Percentiles rank a stretch among this genome's conserved stretches.
phyloP scores from a whole-genome alignment of 1,140 invertebrate genomes.

The Lepidurus packardi region DNA sequence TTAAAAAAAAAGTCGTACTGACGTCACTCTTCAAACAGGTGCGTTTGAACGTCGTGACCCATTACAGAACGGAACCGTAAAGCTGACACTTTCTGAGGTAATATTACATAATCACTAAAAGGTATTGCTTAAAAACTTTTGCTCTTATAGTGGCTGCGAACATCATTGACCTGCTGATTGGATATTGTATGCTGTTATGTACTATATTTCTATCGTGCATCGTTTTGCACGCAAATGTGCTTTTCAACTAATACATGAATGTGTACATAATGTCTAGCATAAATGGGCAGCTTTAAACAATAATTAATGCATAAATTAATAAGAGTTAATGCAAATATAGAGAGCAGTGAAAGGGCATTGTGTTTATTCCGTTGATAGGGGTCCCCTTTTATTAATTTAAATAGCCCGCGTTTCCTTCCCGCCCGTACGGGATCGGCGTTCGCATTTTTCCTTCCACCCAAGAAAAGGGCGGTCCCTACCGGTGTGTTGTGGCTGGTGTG shows the following conservation, averaged over 20 bases:
- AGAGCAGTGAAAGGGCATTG: background rate
- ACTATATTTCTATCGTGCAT: background rate
- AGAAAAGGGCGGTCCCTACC: constrained; percentile 12
- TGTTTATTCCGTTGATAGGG: background rate
- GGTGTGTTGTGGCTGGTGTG: constrained; percentile 13
- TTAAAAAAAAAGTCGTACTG: background rate
- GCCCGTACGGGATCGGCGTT: background rate
- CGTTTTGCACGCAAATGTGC: background rate
- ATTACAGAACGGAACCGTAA: constrained; percentile 71
- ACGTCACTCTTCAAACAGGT: constrained; percentile 51
- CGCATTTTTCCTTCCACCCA: background rate
- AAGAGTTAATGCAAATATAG: background rate
- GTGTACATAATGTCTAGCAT: background rate
- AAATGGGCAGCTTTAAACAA: background rate
- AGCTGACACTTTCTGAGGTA: constrained; percentile 72
- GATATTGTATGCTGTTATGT: background rate
- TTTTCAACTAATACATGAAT: background rate
- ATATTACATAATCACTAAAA: constrained; percentile 38
- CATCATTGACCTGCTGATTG: constrained; percentile 61
- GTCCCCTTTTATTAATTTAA: background rate
- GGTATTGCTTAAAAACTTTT: constrained; percentile 29
- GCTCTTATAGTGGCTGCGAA: constrained; percentile 64
- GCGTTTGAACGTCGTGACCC: constrained; percentile 76
- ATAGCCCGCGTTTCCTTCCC: constrained; percentile 12
- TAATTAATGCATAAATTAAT: background rate